Conservation (phyloP, 2,888 invertebrate genomes). For the Stenurella melanura region DNA sequence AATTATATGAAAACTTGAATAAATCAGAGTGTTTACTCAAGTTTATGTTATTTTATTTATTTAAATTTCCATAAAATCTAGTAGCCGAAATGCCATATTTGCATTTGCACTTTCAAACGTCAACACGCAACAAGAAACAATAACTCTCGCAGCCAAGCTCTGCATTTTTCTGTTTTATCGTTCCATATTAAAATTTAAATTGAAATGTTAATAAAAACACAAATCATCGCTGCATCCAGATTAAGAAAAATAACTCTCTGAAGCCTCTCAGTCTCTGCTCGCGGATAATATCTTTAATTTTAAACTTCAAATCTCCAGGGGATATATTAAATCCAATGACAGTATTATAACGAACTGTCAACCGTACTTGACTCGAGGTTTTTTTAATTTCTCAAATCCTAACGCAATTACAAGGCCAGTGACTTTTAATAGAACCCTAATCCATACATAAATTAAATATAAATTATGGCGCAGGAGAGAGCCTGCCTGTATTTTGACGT, state of each 20-base stretch:
- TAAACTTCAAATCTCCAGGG: slow-evolving; percentile 34
- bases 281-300: slow-evolving; percentile 39
- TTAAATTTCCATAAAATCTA: no score
- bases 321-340: slow-evolving; percentile 52
- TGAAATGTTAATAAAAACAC: slow-evolving; percentile 37
- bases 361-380: slow-evolving; percentile 43
- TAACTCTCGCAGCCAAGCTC: not conserved
- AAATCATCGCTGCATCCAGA: slow-evolving; percentile 34
- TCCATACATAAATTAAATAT: slow-evolving; percentile 55
- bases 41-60: no score
- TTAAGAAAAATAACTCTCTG: slow-evolving; percentile 32
- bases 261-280: slow-evolving; percentile 3
- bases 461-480: slow-evolving; percentile 48
- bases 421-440: slow-evolving; percentile 60
- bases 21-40: no score
- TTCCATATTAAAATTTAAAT: slow-evolving; percentile 31
- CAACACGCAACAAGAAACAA: not conserved
- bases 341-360: slow-evolving; percentile 55
- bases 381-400: slow-evolving; percentile 41
- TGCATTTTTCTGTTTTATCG: slow-evolving; percentile 13
- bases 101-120: not conserved
- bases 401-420: slow-evolving; percentile 52
- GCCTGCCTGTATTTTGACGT: slow-evolving; percentile 52
- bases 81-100: not conserved
- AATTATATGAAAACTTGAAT: no score